Evolutionary conservation across 1,140 invertebrate genomes (phyloP).

Genomic region (Elysia chlorotica): DNA sequence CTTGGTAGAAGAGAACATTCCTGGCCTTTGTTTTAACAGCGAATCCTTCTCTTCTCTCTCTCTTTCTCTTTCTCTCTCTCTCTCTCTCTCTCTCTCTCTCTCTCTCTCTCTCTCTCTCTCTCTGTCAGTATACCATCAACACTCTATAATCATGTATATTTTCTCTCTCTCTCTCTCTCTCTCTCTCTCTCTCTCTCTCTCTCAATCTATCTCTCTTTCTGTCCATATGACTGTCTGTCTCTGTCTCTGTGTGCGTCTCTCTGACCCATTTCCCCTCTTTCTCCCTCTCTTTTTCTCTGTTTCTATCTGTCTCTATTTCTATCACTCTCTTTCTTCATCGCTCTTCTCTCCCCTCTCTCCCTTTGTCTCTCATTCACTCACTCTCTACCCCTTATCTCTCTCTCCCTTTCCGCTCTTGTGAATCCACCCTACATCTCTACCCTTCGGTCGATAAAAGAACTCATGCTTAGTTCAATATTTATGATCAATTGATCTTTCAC

Average conservation of each 20-base stretch:
- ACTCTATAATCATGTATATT: background rate
- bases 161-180: background rate
- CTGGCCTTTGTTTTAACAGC: background rate
- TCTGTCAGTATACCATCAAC: background rate
- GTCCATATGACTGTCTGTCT: no score
- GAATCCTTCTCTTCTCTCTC: background rate
- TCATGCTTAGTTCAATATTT: no score
- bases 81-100: background rate
- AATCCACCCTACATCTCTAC: no score
- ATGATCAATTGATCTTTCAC: no score
- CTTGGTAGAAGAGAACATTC: no score
- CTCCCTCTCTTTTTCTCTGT: background rate
- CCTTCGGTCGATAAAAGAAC: no score
- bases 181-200: no score
- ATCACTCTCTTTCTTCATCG: background rate
- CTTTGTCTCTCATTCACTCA: background rate
- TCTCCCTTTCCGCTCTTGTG: no score
- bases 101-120: constrained; percentile 11
- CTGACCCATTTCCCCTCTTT: background rate
- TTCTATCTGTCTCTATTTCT: background rate
- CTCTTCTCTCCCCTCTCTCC: no score
- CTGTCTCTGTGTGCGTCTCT: background rate
- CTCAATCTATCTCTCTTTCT: no score
- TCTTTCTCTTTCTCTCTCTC: background rate
- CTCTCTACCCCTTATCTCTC: background rate